A percentile compares a stretch with the other conserved stretches of the same genome.
Evolutionary conservation across 2,888 invertebrate species (phyloP).

Genomic region (Cetonia aurata): DNA sequence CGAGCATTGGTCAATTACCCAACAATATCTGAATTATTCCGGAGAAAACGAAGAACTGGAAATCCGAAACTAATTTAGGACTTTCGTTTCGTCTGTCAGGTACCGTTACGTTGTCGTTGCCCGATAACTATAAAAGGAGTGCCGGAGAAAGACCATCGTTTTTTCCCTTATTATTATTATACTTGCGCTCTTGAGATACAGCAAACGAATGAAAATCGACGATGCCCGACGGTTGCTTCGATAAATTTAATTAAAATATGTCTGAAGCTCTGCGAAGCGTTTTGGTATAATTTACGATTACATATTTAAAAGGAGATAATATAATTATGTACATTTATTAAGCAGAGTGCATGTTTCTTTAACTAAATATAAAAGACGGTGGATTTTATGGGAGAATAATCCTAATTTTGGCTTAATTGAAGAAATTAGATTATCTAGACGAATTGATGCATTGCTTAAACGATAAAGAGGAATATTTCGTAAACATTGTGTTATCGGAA

Average conservation of each 20-base stretch:
- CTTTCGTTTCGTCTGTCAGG: slow-evolving; percentile 24
- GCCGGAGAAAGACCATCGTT: slow-evolving; percentile 20
- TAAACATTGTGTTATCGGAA: too few relatives aligned
- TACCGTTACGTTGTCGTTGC: slow-evolving; percentile 36
- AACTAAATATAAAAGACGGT: too few relatives aligned
- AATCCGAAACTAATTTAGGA: slow-evolving; percentile 39
- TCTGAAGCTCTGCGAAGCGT: slow-evolving; percentile 9
- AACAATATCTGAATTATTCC: slow-evolving; percentile 38
- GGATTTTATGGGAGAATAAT: too few relatives aligned
- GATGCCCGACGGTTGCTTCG: slow-evolving; percentile 19
- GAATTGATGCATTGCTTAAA: too few relatives aligned
- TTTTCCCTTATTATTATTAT: slow-evolving; percentile 20
- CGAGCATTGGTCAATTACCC: slow-evolving; percentile 37
- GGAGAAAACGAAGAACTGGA: slow-evolving; percentile 36
- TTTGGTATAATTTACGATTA: slow-evolving; percentile 20
- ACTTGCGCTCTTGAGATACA: slow-evolving; percentile 15
- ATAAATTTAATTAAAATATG: slow-evolving; percentile 38
- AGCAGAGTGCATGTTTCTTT: too few relatives aligned
- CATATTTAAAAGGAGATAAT: slow-evolving; percentile 16
- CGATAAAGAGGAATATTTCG: too few relatives aligned
- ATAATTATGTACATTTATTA: slow-evolving; percentile 31
- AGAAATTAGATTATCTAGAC: too few relatives aligned
- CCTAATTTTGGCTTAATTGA: too few relatives aligned
- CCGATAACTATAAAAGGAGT: slow-evolving; percentile 40
- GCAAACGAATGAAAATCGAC: slow-evolving; percentile 16